Evolutionary conservation across 1,140 invertebrate species (phyloP).

Genomic region (Bathynomus jamesi): DNA sequence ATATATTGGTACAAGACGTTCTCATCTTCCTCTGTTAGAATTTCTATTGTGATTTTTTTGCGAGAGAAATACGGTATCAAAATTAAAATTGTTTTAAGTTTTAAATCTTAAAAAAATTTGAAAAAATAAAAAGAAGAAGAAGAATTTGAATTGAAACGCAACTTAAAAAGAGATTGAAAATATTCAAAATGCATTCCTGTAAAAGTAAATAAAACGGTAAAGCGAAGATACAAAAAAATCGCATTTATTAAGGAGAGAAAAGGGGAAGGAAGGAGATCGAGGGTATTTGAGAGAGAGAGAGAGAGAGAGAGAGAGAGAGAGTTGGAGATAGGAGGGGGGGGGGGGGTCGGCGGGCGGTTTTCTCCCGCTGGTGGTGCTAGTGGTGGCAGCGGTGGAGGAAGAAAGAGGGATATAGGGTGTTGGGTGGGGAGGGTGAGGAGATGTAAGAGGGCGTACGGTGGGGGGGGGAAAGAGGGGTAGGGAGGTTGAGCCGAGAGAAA

Average conservation of each 20-base stretch:
- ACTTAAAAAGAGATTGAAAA: not conserved
- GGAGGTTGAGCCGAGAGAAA: not conserved
- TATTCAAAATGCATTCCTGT: not conserved
- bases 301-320: not conserved
- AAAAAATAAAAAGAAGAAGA: not conserved
- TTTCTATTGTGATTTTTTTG: not conserved
- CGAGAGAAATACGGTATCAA: not conserved
- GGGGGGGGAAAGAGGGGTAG: not conserved
- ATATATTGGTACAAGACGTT: not conserved
- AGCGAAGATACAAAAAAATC: not conserved
- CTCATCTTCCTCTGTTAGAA: too few relatives aligned
- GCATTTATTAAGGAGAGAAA: not conserved
- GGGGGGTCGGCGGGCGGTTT: not conserved
- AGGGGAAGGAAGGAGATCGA: not conserved
- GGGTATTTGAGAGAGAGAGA: not conserved
- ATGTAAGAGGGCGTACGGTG: not conserved
- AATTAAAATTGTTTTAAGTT: not conserved
- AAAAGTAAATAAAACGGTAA: constrained; percentile 1
- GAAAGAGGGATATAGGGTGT: not conserved
- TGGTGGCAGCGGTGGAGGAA: too few relatives aligned
- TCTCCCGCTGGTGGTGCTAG: too few relatives aligned
- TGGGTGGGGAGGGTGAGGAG: not conserved
- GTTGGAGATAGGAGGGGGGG: not conserved
- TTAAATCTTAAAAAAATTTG: not conserved
- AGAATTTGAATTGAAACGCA: not conserved